Conservation (phyloP, 2,797 vertebrate species). For the Bufotes viridis region DNA sequence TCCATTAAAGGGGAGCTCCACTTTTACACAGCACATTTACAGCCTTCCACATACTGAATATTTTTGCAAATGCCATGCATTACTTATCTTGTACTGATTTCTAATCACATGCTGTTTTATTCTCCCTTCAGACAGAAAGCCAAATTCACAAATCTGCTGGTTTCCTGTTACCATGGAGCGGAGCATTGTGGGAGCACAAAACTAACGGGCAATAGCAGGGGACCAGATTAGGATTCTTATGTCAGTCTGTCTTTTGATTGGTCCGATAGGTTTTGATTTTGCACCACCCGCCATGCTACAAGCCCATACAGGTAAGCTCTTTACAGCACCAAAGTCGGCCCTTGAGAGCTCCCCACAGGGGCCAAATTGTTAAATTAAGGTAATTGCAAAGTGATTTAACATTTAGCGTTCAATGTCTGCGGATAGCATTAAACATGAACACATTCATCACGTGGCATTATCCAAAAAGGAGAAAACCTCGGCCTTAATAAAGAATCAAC, state of each 20-base stretch:
- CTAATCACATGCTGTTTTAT: no score
- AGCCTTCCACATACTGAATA: not conserved
- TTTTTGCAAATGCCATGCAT: not conserved
- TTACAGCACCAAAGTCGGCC: no score
- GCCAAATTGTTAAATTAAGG: not conserved
- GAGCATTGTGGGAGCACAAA: not conserved
- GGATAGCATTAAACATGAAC: not conserved
- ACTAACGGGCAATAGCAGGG: no score
- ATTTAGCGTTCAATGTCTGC: not conserved
- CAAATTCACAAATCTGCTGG: no score
- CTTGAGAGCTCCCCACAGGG: not conserved
- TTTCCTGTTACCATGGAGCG: not conserved
- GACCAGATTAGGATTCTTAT: no score
- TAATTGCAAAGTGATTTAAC: not conserved
- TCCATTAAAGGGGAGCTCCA: not conserved
- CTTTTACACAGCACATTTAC: not conserved
- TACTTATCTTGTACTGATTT: not conserved
- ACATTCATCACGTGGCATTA: slow-evolving; percentile 23
- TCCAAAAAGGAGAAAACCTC: slow-evolving; percentile 21
- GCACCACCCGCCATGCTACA: not conserved
- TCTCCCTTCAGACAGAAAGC: no score
- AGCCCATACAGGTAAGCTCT: not conserved
- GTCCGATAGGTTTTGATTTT: not conserved
- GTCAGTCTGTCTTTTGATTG: not conserved
- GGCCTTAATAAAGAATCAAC: not conserved